A percentile compares a stretch with the other conserved stretches of the same genome.
These are phyloP conservation scores for Lycaena phlaeas DNA, from an alignment of 2,888 invertebrate genomes.

Conservation along the genomic window DNA sequence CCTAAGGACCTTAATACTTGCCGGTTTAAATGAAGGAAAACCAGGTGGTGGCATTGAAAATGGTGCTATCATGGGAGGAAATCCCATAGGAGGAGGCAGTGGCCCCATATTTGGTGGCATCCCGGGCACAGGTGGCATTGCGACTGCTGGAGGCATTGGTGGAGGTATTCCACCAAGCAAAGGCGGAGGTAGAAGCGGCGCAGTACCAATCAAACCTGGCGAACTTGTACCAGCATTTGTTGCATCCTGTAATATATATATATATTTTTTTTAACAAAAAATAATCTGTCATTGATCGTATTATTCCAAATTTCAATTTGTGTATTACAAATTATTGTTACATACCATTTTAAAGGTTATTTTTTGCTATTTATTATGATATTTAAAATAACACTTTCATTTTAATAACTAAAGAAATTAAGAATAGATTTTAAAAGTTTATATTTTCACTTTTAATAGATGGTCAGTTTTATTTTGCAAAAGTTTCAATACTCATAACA, in stretches of 20 bases:
- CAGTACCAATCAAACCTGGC: conserved; percentile 43
- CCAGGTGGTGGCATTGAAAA: conserved; percentile 88
- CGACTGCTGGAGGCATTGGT: conserved; percentile 63
- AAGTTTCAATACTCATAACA: too few relatives aligned
- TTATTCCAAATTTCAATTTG: too few relatives aligned
- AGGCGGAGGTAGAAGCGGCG: conserved; percentile 48
- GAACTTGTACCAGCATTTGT: conserved; percentile 51
- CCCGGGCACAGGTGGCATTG: conserved; percentile 66
- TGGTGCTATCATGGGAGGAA: conserved; percentile 78
- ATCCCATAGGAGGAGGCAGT: conserved; percentile 63
- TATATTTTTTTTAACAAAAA: neutral
- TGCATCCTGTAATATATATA: conserved; percentile 36
- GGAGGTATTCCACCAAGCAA: conserved; percentile 63
- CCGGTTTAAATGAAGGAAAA: conserved; percentile 68
- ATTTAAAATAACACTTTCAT: neutral
- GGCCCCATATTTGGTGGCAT: conserved; percentile 54
- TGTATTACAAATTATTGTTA: too few relatives aligned
- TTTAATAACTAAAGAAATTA: neutral
- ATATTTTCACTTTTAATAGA: too few relatives aligned
- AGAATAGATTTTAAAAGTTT: too few relatives aligned
- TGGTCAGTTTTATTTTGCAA: too few relatives aligned
- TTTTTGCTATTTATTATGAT: neutral
- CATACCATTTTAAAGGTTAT: conserved; percentile 4
- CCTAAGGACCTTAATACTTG: too few relatives aligned
- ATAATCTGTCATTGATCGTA: neutral